Conservation (phyloP, 2,797 vertebrate genomes). For the Knipowitschia caucasica region DNA sequence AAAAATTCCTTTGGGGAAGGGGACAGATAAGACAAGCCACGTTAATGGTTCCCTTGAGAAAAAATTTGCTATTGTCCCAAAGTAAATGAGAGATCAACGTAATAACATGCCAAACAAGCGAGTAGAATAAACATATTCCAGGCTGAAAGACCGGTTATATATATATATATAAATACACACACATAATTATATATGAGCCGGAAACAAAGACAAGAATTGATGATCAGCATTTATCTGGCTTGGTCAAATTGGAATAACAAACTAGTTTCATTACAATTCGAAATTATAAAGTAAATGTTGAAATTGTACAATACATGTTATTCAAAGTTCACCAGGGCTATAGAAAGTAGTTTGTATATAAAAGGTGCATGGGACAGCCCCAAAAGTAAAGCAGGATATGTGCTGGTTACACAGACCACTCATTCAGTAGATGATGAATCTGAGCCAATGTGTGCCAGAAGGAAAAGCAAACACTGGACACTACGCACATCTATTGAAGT, state of each 20-base stretch:
- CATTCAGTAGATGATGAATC: conserved; percentile 47
- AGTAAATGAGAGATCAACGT: background rate
- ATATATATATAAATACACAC: too few relatives aligned
- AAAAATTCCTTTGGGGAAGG: conserved; percentile 85
- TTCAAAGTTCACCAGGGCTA: background rate
- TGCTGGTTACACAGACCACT: conserved; percentile 48
- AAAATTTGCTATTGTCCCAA: background rate
- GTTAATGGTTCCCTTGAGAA: background rate
- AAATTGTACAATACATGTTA: too few relatives aligned
- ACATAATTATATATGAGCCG: too few relatives aligned
- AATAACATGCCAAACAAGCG: background rate
- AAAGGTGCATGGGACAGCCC: conserved; percentile 5
- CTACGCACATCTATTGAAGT: background rate
- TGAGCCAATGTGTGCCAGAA: background rate
- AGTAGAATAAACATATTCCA: background rate
- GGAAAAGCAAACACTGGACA: conserved; percentile 9
- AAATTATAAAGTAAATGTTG: background rate
- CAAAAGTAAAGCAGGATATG: conserved; percentile 17
- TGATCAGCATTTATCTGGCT: background rate
- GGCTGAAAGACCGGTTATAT: background rate
- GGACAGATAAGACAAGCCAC: conserved; percentile 9
- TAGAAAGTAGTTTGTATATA: background rate
- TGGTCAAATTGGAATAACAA: too few relatives aligned
- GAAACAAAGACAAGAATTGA: background rate
- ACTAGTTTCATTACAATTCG: background rate